Conservation (phyloP, 2,113 vertebrate genomes). For the Trematomus loennbergii region DNA sequence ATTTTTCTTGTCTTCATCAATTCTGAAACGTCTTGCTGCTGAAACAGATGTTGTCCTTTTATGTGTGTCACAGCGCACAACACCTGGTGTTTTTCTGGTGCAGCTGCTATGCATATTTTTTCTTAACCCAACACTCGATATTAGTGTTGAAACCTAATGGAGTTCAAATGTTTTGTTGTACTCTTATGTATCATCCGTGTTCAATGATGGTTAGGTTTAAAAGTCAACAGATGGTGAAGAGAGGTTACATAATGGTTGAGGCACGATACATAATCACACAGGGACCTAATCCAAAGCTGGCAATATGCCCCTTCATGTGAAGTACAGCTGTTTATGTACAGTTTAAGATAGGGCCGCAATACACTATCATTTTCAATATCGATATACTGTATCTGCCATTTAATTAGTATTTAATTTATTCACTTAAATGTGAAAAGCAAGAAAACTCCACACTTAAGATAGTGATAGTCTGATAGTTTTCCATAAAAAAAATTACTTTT, state of each 20-base stretch:
- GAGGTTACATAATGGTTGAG: conserved; percentile 26
- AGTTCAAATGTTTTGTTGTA: background rate
- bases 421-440: no score
- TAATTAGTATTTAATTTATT: no score
- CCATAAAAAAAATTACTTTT: no score
- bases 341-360: no score
- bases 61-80: background rate
- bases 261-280: conserved; percentile 15
- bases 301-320: background rate
- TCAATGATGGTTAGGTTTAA: background rate
- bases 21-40: background rate
- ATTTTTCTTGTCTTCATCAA: background rate
- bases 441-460: no score
- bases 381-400: no score
- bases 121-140: background rate
- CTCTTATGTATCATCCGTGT: background rate
- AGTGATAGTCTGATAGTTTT: no score
- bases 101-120: conserved; percentile 14
- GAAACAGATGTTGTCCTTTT: conserved; percentile 23
- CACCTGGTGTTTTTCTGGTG: conserved; percentile 28
- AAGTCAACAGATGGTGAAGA: conserved; percentile 36
- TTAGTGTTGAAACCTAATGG: background rate
- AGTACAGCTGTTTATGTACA: background rate
- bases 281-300: conserved; percentile 28
- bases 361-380: no score